phyloP scores from a whole-genome alignment of 2,888 invertebrate species.

The Zygogramma bicolorata region DNA sequence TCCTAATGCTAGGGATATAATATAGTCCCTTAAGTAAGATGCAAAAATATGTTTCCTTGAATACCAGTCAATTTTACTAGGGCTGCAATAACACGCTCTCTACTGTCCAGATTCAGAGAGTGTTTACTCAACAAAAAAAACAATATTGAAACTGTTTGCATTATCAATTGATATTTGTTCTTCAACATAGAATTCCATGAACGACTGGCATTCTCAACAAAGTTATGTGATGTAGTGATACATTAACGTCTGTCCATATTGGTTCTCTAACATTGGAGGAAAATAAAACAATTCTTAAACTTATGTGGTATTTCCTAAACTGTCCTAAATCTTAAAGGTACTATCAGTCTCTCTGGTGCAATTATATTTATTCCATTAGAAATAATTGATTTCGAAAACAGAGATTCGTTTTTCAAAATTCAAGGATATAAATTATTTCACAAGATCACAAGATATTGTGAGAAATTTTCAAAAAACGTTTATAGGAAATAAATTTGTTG shows the following conservation, averaged over 20 bases:
- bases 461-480: too few relatives aligned
- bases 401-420: constrained; percentile 40
- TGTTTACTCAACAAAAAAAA: too few relatives aligned
- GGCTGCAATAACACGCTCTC: too few relatives aligned
- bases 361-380: constrained; percentile 38
- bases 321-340: constrained; percentile 48
- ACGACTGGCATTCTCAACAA: background rate
- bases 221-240: constrained; percentile 15
- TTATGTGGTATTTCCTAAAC: constrained; percentile 45
- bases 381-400: constrained; percentile 44
- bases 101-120: too few relatives aligned
- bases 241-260: background rate
- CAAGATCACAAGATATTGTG: too few relatives aligned
- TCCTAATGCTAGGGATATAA: constrained; percentile 33
- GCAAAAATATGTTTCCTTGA: background rate
- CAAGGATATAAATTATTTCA: constrained; percentile 22
- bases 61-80: background rate
- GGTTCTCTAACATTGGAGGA: constrained; percentile 19
- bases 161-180: too few relatives aligned
- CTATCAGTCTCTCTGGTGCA: constrained; percentile 57
- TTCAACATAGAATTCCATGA: background rate
- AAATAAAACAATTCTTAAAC: constrained; percentile 28
- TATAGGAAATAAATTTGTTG: too few relatives aligned
- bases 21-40: constrained; percentile 17
- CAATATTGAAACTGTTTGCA: too few relatives aligned